Evolutionary conservation across 2,888 invertebrate genomes (phyloP).

Genomic region (Mythimna albipuncta): DNA sequence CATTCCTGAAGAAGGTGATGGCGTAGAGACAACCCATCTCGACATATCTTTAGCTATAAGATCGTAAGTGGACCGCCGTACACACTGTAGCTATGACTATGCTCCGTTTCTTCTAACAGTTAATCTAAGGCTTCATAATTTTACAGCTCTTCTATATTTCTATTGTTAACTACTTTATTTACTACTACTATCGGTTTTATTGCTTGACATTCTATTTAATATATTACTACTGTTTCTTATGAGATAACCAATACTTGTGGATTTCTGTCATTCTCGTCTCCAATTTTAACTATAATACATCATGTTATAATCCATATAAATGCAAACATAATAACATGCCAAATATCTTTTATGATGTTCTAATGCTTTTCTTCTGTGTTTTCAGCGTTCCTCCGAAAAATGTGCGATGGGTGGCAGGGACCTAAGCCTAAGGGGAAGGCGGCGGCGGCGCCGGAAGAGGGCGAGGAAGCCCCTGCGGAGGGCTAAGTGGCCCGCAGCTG

Average conservation of each 20-base stretch:
- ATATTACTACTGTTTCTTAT: slow-evolving; percentile 22
- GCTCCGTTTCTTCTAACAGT: slow-evolving; percentile 69
- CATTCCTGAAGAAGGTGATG: slow-evolving; percentile 95
- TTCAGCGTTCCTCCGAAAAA: slow-evolving; percentile 96
- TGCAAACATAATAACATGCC: slow-evolving; percentile 53
- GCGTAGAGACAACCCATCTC: slow-evolving; percentile 88
- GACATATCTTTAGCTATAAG: slow-evolving; percentile 90
- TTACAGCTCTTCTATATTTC: slow-evolving; percentile 55
- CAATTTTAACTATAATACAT: slow-evolving; percentile 29
- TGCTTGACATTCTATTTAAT: slow-evolving; percentile 58
- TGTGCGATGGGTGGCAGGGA: slow-evolving; percentile 92
- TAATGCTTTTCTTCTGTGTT: slow-evolving; percentile 34
- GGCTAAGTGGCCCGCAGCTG: slow-evolving; percentile 70
- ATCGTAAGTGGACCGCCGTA: slow-evolving; percentile 87
- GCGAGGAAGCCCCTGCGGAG: slow-evolving; percentile 80
- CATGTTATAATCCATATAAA: slow-evolving; percentile 47
- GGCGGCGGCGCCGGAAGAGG: slow-evolving; percentile 63
- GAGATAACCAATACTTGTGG: slow-evolving; percentile 36
- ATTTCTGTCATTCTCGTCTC: slow-evolving; percentile 33
- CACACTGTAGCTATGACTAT: slow-evolving; percentile 70
- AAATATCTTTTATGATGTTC: slow-evolving; percentile 9
- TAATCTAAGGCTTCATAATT: slow-evolving; percentile 62
- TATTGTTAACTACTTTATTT: slow-evolving; percentile 37
- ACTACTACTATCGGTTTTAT: slow-evolving; percentile 44
- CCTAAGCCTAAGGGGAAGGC: slow-evolving; percentile 67